These are phyloP conservation scores for Pseudochirops cupreus DNA, from an alignment of 2,797 vertebrate genomes.

Conservation along the genomic window DNA sequence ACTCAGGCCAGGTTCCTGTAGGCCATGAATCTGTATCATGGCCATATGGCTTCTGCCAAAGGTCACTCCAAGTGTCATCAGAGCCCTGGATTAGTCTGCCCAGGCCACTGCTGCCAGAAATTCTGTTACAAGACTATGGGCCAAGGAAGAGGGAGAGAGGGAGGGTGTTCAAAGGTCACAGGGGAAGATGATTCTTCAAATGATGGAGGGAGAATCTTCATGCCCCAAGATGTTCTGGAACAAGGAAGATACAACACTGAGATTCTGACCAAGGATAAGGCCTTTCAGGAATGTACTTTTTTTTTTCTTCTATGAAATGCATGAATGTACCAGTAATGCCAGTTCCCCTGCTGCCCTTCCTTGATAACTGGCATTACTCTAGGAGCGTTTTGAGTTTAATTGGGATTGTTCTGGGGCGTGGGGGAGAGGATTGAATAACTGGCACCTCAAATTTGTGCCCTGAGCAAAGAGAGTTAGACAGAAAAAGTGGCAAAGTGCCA, in stretches of 20 bases:
- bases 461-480: neutral
- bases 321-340: neutral
- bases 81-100: constrained; percentile 9
- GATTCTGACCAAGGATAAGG: constrained; percentile 4
- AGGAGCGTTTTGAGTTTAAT: constrained; percentile 14
- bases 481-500: constrained; percentile 17
- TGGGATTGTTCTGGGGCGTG: constrained; percentile 5
- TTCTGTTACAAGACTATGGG: constrained; percentile 11
- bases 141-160: neutral
- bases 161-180: neutral
- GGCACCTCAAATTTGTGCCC: neutral
- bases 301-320: neutral
- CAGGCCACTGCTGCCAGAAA: constrained; percentile 38
- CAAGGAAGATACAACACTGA: constrained; percentile 22
- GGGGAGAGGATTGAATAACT: neutral
- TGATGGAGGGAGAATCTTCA: neutral
- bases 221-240: constrained; percentile 27
- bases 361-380: neutral
- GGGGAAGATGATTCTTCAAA: constrained; percentile 29
- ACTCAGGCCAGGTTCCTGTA: constrained; percentile 38
- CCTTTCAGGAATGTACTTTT: neutral
- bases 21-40: neutral
- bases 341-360: neutral
- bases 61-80: neutral
- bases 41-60: constrained; percentile 17